Percentiles rank a stretch among this genome's conserved stretches.
phyloP scores from a whole-genome alignment of 2,888 invertebrate species.

The Drosophila mettleri region DNA sequence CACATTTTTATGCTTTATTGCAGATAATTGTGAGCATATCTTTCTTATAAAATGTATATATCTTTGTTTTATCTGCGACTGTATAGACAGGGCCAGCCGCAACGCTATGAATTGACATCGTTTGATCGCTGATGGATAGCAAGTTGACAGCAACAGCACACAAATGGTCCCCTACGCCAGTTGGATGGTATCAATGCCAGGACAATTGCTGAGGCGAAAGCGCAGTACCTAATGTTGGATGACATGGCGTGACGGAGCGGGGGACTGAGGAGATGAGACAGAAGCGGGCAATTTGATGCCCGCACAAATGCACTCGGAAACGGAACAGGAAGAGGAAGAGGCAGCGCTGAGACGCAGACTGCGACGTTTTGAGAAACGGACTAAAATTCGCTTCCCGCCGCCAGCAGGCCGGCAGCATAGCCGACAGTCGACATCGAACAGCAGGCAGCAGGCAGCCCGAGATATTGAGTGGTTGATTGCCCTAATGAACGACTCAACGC shows the following conservation, averaged over 20 bases:
- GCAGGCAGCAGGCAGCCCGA: constrained; percentile 3
- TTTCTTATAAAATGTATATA: no score
- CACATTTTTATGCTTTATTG: background rate
- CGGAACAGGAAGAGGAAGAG: constrained; percentile 54
- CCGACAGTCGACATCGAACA: constrained; percentile 4
- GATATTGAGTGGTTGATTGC: constrained; percentile 66
- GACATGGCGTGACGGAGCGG: constrained; percentile 13
- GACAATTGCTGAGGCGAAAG: constrained; percentile 40
- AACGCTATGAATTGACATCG: constrained; percentile 4
- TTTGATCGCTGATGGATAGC: constrained; percentile 20
- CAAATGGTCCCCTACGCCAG: constrained; percentile 35
- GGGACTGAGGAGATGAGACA: background rate
- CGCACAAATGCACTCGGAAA: constrained; percentile 61
- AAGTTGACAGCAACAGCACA: constrained; percentile 10
- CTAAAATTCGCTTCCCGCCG: constrained; percentile 48
- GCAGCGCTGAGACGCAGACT: constrained; percentile 22
- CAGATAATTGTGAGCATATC: background rate
- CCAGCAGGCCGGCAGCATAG: constrained; percentile 13
- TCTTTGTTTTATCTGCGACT: no score
- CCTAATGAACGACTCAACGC: constrained; percentile 71
- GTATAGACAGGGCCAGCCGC: background rate
- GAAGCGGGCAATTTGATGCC: constrained; percentile 22
- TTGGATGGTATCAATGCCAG: constrained; percentile 54
- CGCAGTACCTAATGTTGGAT: constrained; percentile 16
- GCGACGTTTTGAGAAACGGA: constrained; percentile 39